Evolutionary conservation across 2,888 invertebrate species (phyloP).

Genomic region (Gastracanthus pulcherrimus): DNA sequence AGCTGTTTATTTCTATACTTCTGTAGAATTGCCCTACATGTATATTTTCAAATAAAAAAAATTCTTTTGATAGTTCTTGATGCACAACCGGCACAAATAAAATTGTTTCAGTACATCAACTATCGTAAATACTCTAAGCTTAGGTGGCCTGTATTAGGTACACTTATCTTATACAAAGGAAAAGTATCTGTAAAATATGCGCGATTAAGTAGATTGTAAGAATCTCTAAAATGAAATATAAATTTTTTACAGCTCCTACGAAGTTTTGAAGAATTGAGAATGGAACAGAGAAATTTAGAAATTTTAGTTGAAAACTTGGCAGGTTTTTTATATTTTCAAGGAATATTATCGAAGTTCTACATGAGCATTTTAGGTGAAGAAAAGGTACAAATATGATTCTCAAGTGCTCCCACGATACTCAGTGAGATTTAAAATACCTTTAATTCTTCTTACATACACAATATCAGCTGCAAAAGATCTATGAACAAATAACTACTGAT

Average conservation of each 20-base stretch:
- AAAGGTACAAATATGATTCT: not conserved
- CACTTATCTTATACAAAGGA: too few species aligned
- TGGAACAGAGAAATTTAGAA: not conserved
- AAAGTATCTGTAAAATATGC: too few species aligned
- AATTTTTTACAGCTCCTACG: not conserved
- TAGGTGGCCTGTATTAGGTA: too few species aligned
- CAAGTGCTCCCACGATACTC: too few species aligned
- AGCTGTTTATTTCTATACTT: too few species aligned
- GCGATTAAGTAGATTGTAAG: not conserved
- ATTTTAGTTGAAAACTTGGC: constrained; percentile 17
- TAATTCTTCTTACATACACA: not conserved
- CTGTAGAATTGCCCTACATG: too few species aligned
- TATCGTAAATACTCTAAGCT: too few species aligned
- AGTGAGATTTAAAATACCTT: not conserved
- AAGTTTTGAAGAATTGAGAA: not conserved
- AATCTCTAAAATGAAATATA: not conserved
- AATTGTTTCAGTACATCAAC: too few species aligned
- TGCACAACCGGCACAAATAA: too few species aligned
- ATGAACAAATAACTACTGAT: not conserved
- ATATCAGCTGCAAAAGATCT: constrained; percentile 8
- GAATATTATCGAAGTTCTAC: not conserved
- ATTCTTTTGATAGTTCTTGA: too few species aligned
- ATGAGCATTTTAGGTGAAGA: not conserved
- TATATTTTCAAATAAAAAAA: too few species aligned
- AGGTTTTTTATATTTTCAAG: constrained; percentile 7